Base-by-base conservation (phyloP, 2,797 vertebrate species). In the Takifugu rubripes region DNA sequence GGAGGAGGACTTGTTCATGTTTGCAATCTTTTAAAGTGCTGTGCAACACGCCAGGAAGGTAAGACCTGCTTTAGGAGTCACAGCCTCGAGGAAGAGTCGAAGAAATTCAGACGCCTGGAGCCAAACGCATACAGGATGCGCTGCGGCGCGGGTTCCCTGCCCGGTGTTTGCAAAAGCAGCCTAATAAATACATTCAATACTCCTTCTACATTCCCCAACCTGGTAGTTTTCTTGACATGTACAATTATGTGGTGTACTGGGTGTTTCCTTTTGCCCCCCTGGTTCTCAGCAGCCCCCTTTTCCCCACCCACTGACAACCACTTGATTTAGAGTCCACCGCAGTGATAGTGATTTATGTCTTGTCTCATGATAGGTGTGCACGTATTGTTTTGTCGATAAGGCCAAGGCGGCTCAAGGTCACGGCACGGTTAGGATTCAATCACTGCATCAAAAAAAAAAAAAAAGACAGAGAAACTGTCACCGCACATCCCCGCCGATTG, bases 321-420 rank as follows among this genome's bases (percentile, higher is more conserved):
- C 83, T 84, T 85, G 81, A 84, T 85, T 84, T 80, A 79, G 75
- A 84, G 77, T 75, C 77, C 63, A 61, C 75, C 52, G 68, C 61
- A 70, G 72, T 49, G 70, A 84, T 74, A 70, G 81, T 84, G 87
- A 89, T 85, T 86, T 80, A 86, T 81, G 76, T 78, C 82, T 77
- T 45, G 15, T 54, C 77, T 84, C 82, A 87, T 85, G 83, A 89
- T 86, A 84, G 81, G 83, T 84, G 87, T 84, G 81, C 77, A 73
- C 82, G 87, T 83, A 87, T 84, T 84, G 84, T 89, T 88, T 80
- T 64, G 84, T 87, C 82, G 64, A 88, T 88, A 86, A 36, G 16
- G 60, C 69, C 54, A 54, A 76, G 81, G 84, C 82, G 67, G 74
- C 81, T 82, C 85, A 88, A 90, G 86, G 87, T 88, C 82, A 70